Evolutionary conservation across 1,140 invertebrate species (phyloP), one percentile per base, ranked within the genome.

Genomic region (Xylocopa sonorina): DNA sequence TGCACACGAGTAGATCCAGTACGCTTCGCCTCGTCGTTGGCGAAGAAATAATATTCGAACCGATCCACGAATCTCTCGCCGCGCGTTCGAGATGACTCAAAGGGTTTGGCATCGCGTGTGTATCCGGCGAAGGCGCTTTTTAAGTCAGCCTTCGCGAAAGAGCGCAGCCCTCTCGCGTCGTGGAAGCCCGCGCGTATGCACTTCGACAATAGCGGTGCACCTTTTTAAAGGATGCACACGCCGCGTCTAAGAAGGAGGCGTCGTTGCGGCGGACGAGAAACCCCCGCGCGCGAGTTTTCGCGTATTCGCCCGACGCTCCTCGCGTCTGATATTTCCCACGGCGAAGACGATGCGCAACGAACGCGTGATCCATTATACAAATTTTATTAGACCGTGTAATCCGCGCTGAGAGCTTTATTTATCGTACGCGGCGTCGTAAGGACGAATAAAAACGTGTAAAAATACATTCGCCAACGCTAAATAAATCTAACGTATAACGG

Each of bases 191-290:
- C 1, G 34, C 58, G 41, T 18, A 62, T 62, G 58, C 34, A 38
- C 21, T 62, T 12, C 12, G 58, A 62, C 58, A 62, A 62, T 62
- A 12, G n/a, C 12, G 34, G 34, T 3, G 58, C 38, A 62, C 10
- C 34, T 62, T 62, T 62, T 62, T 62, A 62, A 62, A 62, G 58
- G 58, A 41, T 62, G 57, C 32, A 58, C 21, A n/a, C 18, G 34
- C 10, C 24, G 12, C n/a, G 34, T 62, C 58, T 62, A 62, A 62
- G 58, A 62, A 62, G 41, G 58, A 62, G n/a, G 9, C n/a, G 32
- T 14, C 57, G 57, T 60, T 60, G 57, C 29, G 21, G 32, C 34
- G 38, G 18, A 34, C 32, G 58, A 62, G 14, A 62, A 24, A 32
- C 34, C 34, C 21, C 7, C 34, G 41, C 38, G 34, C 34, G 12